phyloP scores from a whole-genome alignment of 2,888 invertebrate genomes.

The Hirtodrosophila cameraria region DNA sequence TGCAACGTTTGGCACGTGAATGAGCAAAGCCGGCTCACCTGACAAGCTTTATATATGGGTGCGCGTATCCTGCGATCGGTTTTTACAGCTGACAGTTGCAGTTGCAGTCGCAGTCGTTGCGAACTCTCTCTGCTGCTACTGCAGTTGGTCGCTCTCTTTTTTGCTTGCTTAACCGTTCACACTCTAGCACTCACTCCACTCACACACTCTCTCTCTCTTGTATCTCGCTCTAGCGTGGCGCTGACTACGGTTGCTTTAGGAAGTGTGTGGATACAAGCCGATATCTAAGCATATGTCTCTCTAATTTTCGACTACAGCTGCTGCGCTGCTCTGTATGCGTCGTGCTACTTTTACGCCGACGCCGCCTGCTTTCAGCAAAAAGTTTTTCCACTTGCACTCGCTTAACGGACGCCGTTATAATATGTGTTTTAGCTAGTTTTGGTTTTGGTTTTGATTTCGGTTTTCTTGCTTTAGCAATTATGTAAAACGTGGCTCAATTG shows the following conservation, averaged over 20 bases:
- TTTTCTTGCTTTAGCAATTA: slow-evolving; percentile 62
- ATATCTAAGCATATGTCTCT: slow-evolving; percentile 92
- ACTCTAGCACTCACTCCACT: slow-evolving; percentile 15
- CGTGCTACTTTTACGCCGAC: slow-evolving; percentile 49
- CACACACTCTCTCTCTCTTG: slow-evolving; percentile 15
- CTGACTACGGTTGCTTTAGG: slow-evolving; percentile 95
- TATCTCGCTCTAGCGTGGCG: slow-evolving; percentile 29
- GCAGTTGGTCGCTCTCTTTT: slow-evolving; percentile 19
- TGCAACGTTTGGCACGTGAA: slow-evolving; percentile 52
- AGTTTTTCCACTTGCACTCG: slow-evolving; percentile 55
- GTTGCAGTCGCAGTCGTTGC: slow-evolving; percentile 5
- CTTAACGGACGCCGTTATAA: slow-evolving; percentile 61
- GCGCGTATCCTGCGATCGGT: slow-evolving; percentile 64
- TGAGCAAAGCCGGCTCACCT: slow-evolving; percentile 55
- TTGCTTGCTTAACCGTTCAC: slow-evolving; percentile 8
- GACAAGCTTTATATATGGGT: slow-evolving; percentile 48
- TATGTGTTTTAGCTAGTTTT: slow-evolving; percentile 45
- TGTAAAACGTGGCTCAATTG: slow-evolving; percentile 69
- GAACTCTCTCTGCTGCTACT: too few relatives aligned
- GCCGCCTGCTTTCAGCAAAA: slow-evolving; percentile 40
- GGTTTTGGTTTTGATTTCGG: slow-evolving; percentile 31
- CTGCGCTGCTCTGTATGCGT: slow-evolving; percentile 34
- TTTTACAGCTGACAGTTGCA: slow-evolving; percentile 4
- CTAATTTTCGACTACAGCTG: slow-evolving; percentile 68
- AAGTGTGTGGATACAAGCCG: slow-evolving; percentile 96